Percentiles rank a stretch among this genome's conserved stretches.
Evolutionary conservation across 1,140 invertebrate genomes (phyloP).

Genomic region (Ostrea edulis): DNA sequence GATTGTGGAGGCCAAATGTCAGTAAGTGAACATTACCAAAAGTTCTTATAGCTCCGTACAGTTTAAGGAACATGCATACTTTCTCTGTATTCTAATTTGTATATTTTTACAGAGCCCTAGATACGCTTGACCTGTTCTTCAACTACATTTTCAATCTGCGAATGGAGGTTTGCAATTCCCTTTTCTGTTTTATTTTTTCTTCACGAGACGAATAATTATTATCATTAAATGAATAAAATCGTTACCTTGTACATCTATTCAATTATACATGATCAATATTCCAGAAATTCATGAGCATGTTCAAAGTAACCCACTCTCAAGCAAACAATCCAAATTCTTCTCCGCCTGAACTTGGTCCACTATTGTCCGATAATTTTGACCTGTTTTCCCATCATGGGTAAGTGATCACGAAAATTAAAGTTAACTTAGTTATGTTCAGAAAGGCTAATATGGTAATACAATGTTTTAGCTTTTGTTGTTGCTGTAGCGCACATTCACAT

Average conservation of each 20-base stretch:
- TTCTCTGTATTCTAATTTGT: not conserved
- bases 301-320: conserved; percentile 64
- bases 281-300: conserved; percentile 68
- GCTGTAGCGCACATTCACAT: no score
- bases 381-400: conserved; percentile 53
- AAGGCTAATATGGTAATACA: no score
- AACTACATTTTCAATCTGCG: conserved; percentile 74
- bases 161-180: conserved; percentile 54
- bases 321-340: conserved; percentile 45
- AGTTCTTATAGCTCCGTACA: not conserved
- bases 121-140: conserved; percentile 70
- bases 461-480: no score
- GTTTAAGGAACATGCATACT: no score
- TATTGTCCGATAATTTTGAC: conserved; percentile 65
- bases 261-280: not conserved
- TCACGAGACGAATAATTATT: no score
- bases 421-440: no score
- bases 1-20: conserved; percentile 74
- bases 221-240: no score
- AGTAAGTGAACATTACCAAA: conserved; percentile 58
- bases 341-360: conserved; percentile 57
- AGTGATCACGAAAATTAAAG: no score
- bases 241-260: no score
- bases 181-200: not conserved
- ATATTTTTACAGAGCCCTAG: conserved; percentile 66